phyloP scores from a whole-genome alignment of 2,113 vertebrate genomes.

The Vicugna pacos region DNA sequence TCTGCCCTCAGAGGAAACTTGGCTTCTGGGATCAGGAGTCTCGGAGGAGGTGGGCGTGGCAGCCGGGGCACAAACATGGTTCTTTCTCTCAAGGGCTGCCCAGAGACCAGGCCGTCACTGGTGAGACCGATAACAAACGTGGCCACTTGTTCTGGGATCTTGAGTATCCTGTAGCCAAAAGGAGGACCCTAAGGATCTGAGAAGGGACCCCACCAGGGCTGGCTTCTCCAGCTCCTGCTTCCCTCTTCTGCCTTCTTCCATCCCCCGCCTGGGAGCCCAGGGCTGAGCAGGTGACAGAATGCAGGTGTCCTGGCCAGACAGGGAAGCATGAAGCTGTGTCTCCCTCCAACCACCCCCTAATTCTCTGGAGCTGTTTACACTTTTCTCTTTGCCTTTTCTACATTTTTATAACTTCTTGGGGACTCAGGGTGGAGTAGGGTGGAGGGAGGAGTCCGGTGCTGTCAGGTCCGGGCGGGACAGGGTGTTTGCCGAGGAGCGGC shows the following conservation, averaged over 20 bases:
- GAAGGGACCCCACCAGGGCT: conserved; percentile 31
- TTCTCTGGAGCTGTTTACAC: conserved; percentile 85
- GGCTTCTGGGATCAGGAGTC: conserved; percentile 43
- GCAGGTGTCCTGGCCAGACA: conserved; percentile 6
- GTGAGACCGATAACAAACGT: neutral
- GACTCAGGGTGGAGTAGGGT: conserved; percentile 79
- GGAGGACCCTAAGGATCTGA: neutral
- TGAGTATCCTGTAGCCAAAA: neutral
- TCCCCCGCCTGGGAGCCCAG: neutral
- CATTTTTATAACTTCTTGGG: conserved; percentile 84
- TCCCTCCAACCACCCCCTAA: conserved; percentile 56
- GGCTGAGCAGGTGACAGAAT: neutral
- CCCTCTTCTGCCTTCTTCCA: conserved; percentile 58
- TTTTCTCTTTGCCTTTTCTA: conserved; percentile 86
- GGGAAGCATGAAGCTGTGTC: conserved; percentile 55
- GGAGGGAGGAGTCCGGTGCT: conserved; percentile 69
- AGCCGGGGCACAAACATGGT: neutral
- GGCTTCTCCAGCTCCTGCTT: conserved; percentile 24
- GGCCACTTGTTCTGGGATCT: neutral
- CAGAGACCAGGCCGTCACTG: neutral
- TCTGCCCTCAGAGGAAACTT: neutral
- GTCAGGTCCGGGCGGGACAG: neutral
- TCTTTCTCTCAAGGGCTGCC: neutral
- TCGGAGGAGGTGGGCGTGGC: neutral
- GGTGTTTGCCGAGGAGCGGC: neutral